A percentile compares a stretch with the other conserved stretches of the same genome.
Evolutionary conservation across 2,113 vertebrate genomes (phyloP).

Genomic region (Embiotoca jacksoni): DNA sequence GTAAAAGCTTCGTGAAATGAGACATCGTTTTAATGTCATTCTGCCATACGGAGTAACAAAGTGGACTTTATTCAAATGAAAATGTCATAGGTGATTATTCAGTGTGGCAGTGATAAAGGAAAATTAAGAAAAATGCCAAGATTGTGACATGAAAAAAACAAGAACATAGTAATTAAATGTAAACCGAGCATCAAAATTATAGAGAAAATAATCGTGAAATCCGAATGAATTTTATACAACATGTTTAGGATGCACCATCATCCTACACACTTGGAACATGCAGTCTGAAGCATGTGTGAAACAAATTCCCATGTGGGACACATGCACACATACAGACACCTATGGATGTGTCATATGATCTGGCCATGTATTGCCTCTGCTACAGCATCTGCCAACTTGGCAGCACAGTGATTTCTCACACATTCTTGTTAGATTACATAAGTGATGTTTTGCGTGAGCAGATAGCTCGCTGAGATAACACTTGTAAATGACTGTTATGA

Average conservation of each 20-base stretch:
- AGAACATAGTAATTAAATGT: too few species aligned
- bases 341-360: constrained; percentile 2
- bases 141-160: background rate
- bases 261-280: too few species aligned
- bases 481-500: background rate
- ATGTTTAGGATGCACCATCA: too few species aligned
- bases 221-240: too few species aligned
- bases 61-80: constrained; percentile 39
- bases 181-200: too few species aligned
- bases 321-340: background rate
- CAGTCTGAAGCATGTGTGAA: too few species aligned
- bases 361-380: constrained; percentile 2
- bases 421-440: constrained; percentile 32
- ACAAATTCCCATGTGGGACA: too few species aligned
- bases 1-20: constrained; percentile 4
- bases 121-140: background rate
- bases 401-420: constrained; percentile 19
- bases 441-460: constrained; percentile 18
- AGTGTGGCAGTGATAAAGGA: background rate
- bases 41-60: background rate
- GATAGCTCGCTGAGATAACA: constrained; percentile 15
- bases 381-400: constrained; percentile 51
- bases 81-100: constrained; percentile 32
- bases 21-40: background rate
- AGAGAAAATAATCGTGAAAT: too few species aligned